Conservation (phyloP, 2,888 invertebrate species). For the Pristionchus fissidentatus region DNA sequence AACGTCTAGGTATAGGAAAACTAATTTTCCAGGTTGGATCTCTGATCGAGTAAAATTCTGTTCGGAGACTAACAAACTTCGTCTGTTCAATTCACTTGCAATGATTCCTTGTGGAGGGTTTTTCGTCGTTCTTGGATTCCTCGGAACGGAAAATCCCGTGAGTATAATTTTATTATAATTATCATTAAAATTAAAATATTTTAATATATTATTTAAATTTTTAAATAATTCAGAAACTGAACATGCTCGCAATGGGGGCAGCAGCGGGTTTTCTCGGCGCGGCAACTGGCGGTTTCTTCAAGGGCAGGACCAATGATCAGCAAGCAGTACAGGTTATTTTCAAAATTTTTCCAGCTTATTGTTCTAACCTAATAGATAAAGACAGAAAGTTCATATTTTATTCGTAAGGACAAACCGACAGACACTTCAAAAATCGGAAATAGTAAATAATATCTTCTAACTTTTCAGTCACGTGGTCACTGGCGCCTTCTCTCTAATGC, state of each 20-base stretch:
- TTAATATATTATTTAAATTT: no score
- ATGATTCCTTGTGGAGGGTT: slow-evolving; percentile 67
- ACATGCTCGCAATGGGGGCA: slow-evolving; percentile 64
- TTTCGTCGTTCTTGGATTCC: slow-evolving; percentile 68
- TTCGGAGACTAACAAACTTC: slow-evolving; percentile 71
- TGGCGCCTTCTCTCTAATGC: slow-evolving; percentile 72
- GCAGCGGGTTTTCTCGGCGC: slow-evolving; percentile 66
- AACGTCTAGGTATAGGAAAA: background rate
- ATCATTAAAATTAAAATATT: no score
- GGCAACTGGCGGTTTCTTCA: slow-evolving; percentile 74
- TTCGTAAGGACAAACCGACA: no score
- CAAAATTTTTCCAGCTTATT: no score
- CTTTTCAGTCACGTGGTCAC: slow-evolving; percentile 70
- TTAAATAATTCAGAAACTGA: slow-evolving; percentile 52
- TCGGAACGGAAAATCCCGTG: slow-evolving; percentile 60
- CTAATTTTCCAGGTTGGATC: slow-evolving; percentile 54
- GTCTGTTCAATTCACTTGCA: slow-evolving; percentile 73
- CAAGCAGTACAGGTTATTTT: slow-evolving; percentile 67
- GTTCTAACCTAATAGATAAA: background rate
- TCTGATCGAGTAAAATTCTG: slow-evolving; percentile 67
- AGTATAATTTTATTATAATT: background rate
- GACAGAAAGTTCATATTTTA: no score
- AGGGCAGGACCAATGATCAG: slow-evolving; percentile 72
- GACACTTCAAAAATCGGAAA: no score
- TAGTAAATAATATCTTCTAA: no score